Conservation (phyloP, 2,113 vertebrate genomes). For the Mesocricetus auratus region DNA sequence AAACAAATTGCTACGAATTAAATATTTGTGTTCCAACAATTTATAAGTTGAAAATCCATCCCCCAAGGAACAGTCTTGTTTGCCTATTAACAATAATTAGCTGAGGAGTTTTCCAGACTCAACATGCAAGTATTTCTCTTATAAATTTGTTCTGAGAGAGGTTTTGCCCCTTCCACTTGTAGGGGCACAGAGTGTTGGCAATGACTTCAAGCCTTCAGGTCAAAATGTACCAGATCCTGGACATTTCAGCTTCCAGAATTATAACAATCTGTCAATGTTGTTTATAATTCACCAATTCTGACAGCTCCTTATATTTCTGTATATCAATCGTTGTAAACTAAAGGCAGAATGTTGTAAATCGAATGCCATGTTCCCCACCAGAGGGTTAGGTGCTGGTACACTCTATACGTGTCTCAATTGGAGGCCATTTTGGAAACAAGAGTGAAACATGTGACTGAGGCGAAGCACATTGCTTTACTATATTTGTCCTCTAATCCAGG, state of each 20-base stretch:
- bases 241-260: neutral
- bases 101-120: accelerated
- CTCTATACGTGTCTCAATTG: accelerated
- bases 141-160: neutral
- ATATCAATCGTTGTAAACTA: no score
- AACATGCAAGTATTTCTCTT: neutral
- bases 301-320: neutral
- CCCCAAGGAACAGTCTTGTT: neutral
- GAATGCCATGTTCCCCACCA: neutral
- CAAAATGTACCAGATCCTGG: neutral
- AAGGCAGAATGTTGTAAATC: no score
- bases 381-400: neutral
- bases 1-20: neutral
- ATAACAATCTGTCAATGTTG: neutral
- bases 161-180: neutral
- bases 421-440: neutral
- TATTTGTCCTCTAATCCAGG: no score
- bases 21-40: neutral
- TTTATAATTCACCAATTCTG: neutral
- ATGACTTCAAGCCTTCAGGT: neutral
- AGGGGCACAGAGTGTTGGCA: accelerated
- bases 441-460: neutral
- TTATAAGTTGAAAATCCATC: neutral
- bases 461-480: neutral
- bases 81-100: neutral